Base-by-base conservation (phyloP, 2,888 invertebrate genomes). In the Prenolepis imparis region DNA sequence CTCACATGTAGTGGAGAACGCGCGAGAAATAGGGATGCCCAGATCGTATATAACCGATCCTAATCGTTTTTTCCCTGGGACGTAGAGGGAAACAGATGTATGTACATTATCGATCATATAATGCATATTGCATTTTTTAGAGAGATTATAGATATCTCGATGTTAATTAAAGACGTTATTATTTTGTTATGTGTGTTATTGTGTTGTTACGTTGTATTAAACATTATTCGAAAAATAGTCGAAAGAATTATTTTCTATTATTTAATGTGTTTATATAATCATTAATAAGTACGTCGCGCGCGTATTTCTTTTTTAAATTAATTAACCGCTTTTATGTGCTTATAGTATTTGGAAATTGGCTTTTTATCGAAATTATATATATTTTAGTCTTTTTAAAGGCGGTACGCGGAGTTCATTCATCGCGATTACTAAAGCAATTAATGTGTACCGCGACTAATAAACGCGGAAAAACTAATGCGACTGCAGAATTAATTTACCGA, bases 11-110 rank as follows among this genome's bases (percentile, higher is more conserved):
- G 61, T 87, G 83, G 81, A 84, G 59, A 72, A 67, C 86, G 85
- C 82, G 86, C 52, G 52, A 52, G 52, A 86, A 41, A 55, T 84
- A 87, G 90, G 90, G 90, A 88, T 89, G 90, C 90, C 90, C 90
- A 88, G 72, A 84, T 61, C 67, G 57, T 73, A 74, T 63, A 86
- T 87, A 88, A 89, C 84, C 89, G 90, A 90, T 90, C 90, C 70
- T 81, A 73, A 82, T 90, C 82, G 84, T 83, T 41, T 72, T 18
- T 24, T 36, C 61, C 44, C 57, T 64, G 59, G 18, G 12, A 80
- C 59, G 44, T 78, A 78, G 70, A 78, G 44, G 70, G 63, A 44
- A 24, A 75, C 39, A 52, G 24, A 57, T 74, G 55, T 66, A 36
- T n/a, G n/a, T n/a, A n/a, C 32, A 55, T 67, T 59, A 82, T 57